Percentiles rank a stretch among this genome's conserved stretches.
Conservation (phyloP, 2,113 vertebrate genomes). For the Chaenogobius annularis region DNA sequence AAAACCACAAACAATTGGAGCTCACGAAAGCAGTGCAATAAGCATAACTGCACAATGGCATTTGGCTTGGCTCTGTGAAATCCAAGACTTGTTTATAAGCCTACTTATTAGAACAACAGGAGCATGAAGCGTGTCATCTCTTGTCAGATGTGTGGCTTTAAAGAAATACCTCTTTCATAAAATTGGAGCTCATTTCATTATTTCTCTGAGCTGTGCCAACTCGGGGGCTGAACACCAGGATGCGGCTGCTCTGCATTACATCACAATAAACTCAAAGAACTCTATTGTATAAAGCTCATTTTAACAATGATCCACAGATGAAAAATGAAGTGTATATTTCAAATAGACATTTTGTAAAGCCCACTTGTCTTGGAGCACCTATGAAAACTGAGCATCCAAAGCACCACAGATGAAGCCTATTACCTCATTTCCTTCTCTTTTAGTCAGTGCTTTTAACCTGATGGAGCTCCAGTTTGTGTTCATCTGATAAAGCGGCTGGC, state of each 20-base stretch:
- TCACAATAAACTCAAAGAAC: background rate
- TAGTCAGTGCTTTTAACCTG: constrained; percentile 52
- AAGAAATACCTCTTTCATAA: constrained; percentile 22
- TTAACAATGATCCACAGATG: background rate
- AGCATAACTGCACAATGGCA: constrained; percentile 8
- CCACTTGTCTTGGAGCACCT: background rate
- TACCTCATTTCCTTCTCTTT: constrained; percentile 62
- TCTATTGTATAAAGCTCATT: background rate
- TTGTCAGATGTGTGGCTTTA: constrained; percentile 6
- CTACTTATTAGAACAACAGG: constrained; percentile 30
- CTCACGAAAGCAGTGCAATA: constrained; percentile 7
- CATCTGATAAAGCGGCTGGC: constrained; percentile 46
- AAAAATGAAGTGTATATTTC: background rate
- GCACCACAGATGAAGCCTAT: constrained; percentile 61
- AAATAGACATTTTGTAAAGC: background rate
- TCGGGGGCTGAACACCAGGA: constrained; percentile 4
- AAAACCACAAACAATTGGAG: constrained; percentile 55
- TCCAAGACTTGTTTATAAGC: constrained; percentile 32
- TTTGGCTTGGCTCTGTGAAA: constrained; percentile 16
- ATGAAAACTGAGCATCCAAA: constrained; percentile 33
- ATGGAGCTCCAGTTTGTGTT: constrained; percentile 26
- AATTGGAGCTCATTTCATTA: constrained; percentile 16
- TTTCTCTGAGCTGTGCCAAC: constrained; percentile 19
- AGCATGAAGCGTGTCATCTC: constrained; percentile 42
- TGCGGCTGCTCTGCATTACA: constrained; percentile 17